Evolutionary conservation across 2,888 invertebrate genomes (phyloP).

Genomic region (Ischnura elegans): DNA sequence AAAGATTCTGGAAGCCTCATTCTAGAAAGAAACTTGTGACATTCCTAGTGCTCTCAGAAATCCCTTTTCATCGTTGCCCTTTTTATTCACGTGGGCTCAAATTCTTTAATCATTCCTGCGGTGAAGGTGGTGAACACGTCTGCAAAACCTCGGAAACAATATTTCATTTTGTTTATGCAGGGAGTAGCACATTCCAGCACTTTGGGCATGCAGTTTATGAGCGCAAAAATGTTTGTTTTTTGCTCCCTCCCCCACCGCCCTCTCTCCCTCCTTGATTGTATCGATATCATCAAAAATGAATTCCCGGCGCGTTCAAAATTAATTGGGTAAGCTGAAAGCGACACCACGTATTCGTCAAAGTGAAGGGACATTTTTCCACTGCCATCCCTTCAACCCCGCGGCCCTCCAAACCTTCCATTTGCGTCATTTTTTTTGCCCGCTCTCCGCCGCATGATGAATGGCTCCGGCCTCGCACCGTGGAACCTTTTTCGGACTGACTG

Average conservation of each 20-base stretch:
- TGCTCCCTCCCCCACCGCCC: too few relatives aligned
- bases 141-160: neutral
- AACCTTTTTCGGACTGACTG: slow-evolving; percentile 61
- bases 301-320: slow-evolving; percentile 61
- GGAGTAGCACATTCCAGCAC: slow-evolving; percentile 25
- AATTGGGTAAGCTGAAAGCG: slow-evolving; percentile 57
- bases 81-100: neutral
- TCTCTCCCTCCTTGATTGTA: slow-evolving; percentile 36
- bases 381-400: neutral
- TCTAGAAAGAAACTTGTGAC: neutral
- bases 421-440: slow-evolving; percentile 43
- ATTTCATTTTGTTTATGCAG: slow-evolving; percentile 32
- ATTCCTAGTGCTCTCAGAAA: neutral
- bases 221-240: neutral
- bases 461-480: slow-evolving; percentile 41
- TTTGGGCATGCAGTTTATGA: slow-evolving; percentile 18
- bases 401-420: slow-evolving; percentile 41
- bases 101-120: neutral
- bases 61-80: too few relatives aligned
- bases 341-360: slow-evolving; percentile 65
- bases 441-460: slow-evolving; percentile 41
- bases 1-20: neutral
- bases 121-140: neutral
- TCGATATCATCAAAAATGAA: slow-evolving; percentile 67
- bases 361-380: slow-evolving; percentile 52